These are phyloP conservation scores for Tonatia bakeri DNA, from an alignment of 2,113 vertebrate species.

Conservation along the genomic window DNA sequence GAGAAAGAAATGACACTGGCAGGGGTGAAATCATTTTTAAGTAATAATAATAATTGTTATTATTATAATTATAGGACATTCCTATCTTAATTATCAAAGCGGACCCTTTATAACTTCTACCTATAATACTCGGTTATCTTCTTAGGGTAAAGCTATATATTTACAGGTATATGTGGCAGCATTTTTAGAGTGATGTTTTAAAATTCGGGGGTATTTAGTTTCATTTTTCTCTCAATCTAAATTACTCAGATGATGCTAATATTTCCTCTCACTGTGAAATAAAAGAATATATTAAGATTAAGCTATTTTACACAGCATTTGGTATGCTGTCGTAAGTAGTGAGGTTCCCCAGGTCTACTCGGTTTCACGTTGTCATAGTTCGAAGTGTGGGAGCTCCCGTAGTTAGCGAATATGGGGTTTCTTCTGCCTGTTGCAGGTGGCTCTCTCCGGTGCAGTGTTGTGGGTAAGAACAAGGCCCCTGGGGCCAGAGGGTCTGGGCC, in stretches of 20 bases:
- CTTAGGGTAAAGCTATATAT: not conserved
- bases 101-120: not conserved
- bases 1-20: not conserved
- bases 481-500: too few relatives aligned
- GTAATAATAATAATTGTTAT: not conserved
- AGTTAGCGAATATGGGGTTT: not conserved
- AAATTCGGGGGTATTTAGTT: not conserved
- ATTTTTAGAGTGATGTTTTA: not conserved
- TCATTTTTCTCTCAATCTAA: not conserved
- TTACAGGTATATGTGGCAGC: not conserved
- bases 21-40: not conserved
- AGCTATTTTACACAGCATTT: not conserved
- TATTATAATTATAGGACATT: not conserved
- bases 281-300: not conserved
- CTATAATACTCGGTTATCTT: not conserved
- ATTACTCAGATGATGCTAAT: not conserved
- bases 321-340: not conserved
- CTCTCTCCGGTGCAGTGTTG: not conserved
- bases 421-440: not conserved
- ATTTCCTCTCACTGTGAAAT: not conserved
- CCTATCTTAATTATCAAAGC: not conserved
- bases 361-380: not conserved
- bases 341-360: fast-evolving
- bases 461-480: not conserved
- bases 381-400: not conserved